These are phyloP conservation scores for Drosophila atripex DNA, from an alignment of 2,888 invertebrate species.

Conservation along the genomic window DNA sequence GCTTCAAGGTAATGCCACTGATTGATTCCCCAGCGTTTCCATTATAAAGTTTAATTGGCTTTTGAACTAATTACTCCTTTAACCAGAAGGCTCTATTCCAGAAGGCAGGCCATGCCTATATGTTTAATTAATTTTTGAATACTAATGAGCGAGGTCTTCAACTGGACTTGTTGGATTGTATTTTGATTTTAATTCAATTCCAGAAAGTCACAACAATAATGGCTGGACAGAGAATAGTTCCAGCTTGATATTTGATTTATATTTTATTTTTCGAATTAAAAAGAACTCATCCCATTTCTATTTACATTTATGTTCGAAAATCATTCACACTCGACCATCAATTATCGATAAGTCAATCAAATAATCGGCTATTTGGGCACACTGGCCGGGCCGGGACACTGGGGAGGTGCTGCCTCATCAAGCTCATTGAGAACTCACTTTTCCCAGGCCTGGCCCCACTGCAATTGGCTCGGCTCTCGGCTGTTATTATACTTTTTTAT, in stretches of 20 bases:
- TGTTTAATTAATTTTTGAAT: background rate
- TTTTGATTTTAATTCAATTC: no score
- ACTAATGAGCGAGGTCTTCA: background rate
- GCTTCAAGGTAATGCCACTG: conserved; percentile 3
- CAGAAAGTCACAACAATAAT: no score
- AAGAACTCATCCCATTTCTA: no score
- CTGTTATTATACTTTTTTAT: conserved; percentile 2
- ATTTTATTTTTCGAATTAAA: no score
- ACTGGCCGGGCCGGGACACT: background rate
- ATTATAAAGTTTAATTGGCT: background rate
- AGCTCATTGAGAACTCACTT: conserved; percentile 20
- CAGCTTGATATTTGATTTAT: no score
- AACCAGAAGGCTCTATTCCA: no score
- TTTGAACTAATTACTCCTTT: background rate
- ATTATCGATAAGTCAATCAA: conserved; percentile 35
- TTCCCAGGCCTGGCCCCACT: background rate
- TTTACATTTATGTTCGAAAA: no score
- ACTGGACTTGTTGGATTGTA: no score
- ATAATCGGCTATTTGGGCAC: conserved; percentile 22
- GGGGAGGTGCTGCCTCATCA: no score
- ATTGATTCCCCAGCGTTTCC: background rate
- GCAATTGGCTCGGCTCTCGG: conserved; percentile 8
- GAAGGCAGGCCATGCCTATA: background rate
- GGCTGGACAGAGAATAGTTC: no score
- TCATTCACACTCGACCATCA: conserved; percentile 1